Evolutionary conservation across 2,113 vertebrate species (phyloP), one percentile per base, ranked within the genome.

Genomic region (Lipophrys pholis): DNA sequence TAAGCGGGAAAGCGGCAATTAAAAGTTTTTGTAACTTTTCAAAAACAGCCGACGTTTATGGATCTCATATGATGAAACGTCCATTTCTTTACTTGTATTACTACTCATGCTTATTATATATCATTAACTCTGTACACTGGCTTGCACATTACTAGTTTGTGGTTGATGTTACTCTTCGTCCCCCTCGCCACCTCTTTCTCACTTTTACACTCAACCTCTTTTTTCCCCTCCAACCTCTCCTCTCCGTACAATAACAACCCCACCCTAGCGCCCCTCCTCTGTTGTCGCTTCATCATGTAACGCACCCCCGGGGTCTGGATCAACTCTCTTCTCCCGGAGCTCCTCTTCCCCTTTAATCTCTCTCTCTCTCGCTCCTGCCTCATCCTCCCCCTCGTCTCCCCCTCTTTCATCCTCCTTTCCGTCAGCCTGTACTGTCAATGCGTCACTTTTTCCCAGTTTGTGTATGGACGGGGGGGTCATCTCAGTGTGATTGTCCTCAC

Each of bases 331-430:
- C 46, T 8, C 43, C 69, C 43, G 51, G 6, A 15, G 65, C 51
- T 71, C 68, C 43, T 53, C 46, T 62, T 68, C 57, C 59, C 51
- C 72, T 83, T 63, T 81, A 55, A 81, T 83, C 83, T 83, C 49
- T 12, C 40, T 49, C 74, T 70, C 59, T 30, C 77, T 53, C 38
- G 39, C 60, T 75, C 81, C 65, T 65, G 48, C 59, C 16, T 54
- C 72, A 15, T 52, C 73, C 48, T 30, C 2, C 21, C 21, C 21
- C 21, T 30, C 21, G 21, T 30, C 64, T 42, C 55, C 56, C 50
- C 50, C 54, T 17, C 35, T 36, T 36, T 77, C 65, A 69, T 49
- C 67, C 48, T 60, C 75, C 73, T n/a, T 51, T 69, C 49, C 56
- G 51, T 68, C 54, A 11, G 70, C 7, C 14, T 49, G 17, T 48